phyloP scores from a whole-genome alignment of 30 jellyfish, hydroid and myxozoan genomes.

The Hydractinia echinata region DNA sequence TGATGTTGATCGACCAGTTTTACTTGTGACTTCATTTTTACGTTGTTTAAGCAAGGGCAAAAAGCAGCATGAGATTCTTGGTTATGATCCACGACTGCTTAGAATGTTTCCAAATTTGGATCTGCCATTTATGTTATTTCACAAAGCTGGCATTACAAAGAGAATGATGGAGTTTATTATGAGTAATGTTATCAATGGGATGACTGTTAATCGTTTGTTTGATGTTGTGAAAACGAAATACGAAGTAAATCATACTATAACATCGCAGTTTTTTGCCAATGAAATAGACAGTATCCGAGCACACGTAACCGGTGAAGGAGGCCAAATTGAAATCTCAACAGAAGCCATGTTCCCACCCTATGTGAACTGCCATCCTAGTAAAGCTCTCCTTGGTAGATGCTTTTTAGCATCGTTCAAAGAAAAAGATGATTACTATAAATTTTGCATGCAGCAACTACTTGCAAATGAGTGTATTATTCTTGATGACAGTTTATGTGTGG shows the following conservation, averaged over 20 bases:
- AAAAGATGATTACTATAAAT: conserved; percentile 74
- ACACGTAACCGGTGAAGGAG: conserved; percentile 34
- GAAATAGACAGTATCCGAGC: conserved; percentile 37
- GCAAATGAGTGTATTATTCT: conserved; percentile 80
- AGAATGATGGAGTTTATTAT: conserved; percentile 58
- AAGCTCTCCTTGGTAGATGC: conserved; percentile 87
- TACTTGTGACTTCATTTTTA: conserved; percentile 83
- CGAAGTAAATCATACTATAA: conserved; percentile 49
- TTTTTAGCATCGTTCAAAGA: conserved; percentile 78
- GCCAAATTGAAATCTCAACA: conserved; percentile 41
- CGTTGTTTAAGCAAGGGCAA: conserved; percentile 59
- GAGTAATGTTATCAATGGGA: conserved; percentile 69
- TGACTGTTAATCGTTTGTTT: conserved; percentile 73
- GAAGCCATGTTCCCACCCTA: conserved; percentile 57
- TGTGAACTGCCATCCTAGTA: conserved; percentile 74
- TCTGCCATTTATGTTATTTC: conserved; percentile 86
- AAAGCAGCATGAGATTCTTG: conserved; percentile 80
- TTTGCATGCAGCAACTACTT: conserved; percentile 82
- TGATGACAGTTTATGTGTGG: conserved; percentile 54
- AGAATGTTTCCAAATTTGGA: conserved; percentile 71
- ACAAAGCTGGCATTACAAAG: conserved; percentile 85
- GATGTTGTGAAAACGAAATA: conserved; percentile 67
- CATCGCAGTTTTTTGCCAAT: conserved; percentile 62
- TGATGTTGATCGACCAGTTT: conserved; percentile 78
- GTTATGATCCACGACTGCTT: conserved; percentile 89